Conservation (phyloP, 1,140 invertebrate genomes). For the Neomicropteryx cornuta region DNA sequence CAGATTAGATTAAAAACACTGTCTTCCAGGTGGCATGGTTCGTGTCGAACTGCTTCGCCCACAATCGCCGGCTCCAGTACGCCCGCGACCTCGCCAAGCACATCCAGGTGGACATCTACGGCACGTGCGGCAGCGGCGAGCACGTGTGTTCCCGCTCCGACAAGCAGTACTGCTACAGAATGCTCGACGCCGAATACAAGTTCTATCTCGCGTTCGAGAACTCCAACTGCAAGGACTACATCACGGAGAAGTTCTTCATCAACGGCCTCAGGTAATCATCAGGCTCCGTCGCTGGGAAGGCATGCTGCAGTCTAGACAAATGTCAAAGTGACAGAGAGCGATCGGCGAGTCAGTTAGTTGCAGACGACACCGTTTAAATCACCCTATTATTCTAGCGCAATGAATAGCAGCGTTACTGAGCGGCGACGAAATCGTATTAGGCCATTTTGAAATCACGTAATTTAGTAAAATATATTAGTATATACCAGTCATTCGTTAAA, state of each 20-base stretch:
- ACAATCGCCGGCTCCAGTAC: conserved; percentile 78
- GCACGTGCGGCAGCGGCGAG: conserved; percentile 78
- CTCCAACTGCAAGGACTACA: conserved; percentile 92
- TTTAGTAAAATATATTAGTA: too few relatives aligned
- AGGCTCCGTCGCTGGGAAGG: too few relatives aligned
- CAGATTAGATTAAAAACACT: too few relatives aligned
- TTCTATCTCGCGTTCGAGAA: conserved; percentile 98
- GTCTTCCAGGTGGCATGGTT: conserved; percentile 80
- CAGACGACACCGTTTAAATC: too few relatives aligned
- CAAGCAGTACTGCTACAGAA: conserved; percentile 73
- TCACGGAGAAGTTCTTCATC: conserved; percentile 95
- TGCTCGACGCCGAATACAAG: conserved; percentile 91
- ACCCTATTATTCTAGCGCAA: too few relatives aligned
- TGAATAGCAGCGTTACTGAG: too few relatives aligned
- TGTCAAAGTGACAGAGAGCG: too few relatives aligned
- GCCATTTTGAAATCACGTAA: too few relatives aligned
- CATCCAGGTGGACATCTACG: conserved; percentile 90
- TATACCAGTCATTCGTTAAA: too few relatives aligned
- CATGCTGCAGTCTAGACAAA: too few relatives aligned
- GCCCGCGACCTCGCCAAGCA: conserved; percentile 76
- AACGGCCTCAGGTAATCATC: conserved; percentile 79
- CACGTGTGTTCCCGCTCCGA: conserved; percentile 73
- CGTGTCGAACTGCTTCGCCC: conserved; percentile 89
- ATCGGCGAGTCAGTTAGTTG: too few relatives aligned
- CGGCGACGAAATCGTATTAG: too few relatives aligned